Percentiles rank a stretch among this genome's conserved stretches.
Evolutionary conservation across 2,888 invertebrate genomes (phyloP).

Genomic region (Leptura quadrifasciata): DNA sequence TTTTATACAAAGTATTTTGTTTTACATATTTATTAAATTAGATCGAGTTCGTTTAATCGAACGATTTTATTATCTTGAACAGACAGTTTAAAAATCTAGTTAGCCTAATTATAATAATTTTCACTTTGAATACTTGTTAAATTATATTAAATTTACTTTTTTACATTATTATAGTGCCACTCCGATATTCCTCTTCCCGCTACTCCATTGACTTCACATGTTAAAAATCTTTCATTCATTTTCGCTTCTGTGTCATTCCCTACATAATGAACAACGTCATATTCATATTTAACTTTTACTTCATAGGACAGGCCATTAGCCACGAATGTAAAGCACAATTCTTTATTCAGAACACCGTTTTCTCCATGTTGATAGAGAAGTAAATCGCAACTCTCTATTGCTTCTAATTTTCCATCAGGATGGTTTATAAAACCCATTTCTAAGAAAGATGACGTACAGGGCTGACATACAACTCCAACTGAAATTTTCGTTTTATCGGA

Average conservation of each 20-base stretch:
- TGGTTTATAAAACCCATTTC: conserved; percentile 80
- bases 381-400: conserved; percentile 79
- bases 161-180: conserved; percentile 77
- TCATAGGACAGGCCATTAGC: conserved; percentile 77
- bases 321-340: conserved; percentile 80
- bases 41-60: too few species aligned
- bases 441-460: conserved; percentile 79
- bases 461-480: conserved; percentile 86
- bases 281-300: conserved; percentile 76
- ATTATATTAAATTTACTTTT: background rate
- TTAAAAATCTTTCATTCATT: conserved; percentile 79
- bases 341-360: conserved; percentile 76
- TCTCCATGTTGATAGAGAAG: conserved; percentile 83
- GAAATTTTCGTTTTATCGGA: conserved; percentile 82
- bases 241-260: conserved; percentile 82
- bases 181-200: conserved; percentile 84
- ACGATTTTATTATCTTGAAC: background rate
- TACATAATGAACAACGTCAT: conserved; percentile 79
- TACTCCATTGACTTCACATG: conserved; percentile 78
- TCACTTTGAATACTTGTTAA: too few species aligned
- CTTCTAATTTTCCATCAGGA: conserved; percentile 72
- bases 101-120: too few species aligned
- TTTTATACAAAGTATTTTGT: too few species aligned
- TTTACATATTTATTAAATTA: too few species aligned
- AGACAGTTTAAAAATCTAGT: too few species aligned